Conservation (phyloP, 1,140 invertebrate species). For the Gyrodactylus salaris region DNA sequence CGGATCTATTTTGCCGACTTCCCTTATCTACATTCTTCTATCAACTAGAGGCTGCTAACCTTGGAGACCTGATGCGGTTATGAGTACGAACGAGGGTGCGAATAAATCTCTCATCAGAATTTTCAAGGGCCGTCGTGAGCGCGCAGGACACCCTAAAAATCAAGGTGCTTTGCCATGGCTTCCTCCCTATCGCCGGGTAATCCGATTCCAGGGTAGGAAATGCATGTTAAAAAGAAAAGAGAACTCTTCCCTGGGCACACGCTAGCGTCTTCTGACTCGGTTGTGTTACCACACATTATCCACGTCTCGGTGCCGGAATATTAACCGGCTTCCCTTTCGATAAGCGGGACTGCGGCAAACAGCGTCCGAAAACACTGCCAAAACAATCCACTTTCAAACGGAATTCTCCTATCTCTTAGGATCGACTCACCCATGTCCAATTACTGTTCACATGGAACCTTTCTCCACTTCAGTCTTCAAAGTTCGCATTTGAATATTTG, state of each 20-base stretch:
- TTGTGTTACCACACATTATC: conserved; percentile 27
- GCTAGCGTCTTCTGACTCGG: conserved; percentile 33
- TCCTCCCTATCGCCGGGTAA: conserved; percentile 19
- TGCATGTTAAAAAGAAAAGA: conserved; percentile 34
- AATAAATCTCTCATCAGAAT: conserved; percentile 35
- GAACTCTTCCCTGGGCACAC: conserved; percentile 38
- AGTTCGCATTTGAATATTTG: too few species aligned
- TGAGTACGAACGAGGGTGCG: conserved; percentile 30
- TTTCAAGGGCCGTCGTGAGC: conserved; percentile 35
- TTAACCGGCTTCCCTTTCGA: conserved; percentile 25
- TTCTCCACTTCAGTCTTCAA: too few species aligned
- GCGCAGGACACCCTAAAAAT: conserved; percentile 19
- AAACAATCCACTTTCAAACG: too few species aligned
- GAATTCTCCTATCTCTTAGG: too few species aligned
- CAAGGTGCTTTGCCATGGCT: conserved; percentile 17
- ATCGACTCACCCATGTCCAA: too few species aligned
- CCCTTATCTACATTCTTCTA: conserved; percentile 54
- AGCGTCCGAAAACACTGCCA: too few species aligned
- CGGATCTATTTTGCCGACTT: conserved; percentile 34
- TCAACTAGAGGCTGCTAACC: conserved; percentile 52
- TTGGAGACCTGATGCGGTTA: conserved; percentile 54
- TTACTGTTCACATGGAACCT: too few species aligned
- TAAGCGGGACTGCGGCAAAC: too few species aligned
- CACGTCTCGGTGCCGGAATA: conserved; percentile 21
- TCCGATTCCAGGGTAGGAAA: conserved; percentile 29